A percentile compares a stretch with the other conserved stretches of the same genome.
phyloP scores from a whole-genome alignment of 2,888 invertebrate species.

The Drosophila rellima region DNA sequence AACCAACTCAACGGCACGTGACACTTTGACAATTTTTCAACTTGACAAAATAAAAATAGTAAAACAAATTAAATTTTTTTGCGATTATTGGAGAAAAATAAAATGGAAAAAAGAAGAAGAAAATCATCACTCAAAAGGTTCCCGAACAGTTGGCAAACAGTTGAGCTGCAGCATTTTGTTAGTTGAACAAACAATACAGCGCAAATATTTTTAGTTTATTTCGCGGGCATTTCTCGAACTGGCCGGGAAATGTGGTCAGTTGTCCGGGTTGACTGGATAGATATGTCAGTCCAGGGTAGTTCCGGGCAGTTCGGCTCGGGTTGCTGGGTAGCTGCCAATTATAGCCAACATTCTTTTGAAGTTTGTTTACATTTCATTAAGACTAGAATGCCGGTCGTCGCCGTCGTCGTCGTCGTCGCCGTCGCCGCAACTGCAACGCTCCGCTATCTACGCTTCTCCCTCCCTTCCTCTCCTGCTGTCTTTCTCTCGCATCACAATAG shows the following conservation, averaged over 20 bases:
- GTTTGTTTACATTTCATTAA: constrained; percentile 82
- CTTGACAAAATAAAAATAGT: constrained; percentile 33
- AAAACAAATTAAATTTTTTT: constrained; percentile 67
- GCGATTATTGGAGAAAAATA: constrained; percentile 58
- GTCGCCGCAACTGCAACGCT: constrained; percentile 49
- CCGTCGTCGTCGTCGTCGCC: constrained; percentile 10
- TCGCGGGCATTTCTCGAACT: constrained; percentile 12
- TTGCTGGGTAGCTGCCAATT: constrained; percentile 70
- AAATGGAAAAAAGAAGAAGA: constrained; percentile 29
- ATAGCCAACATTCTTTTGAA: constrained; percentile 80
- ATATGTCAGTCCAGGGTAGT: neutral
- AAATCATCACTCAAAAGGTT: constrained; percentile 65
- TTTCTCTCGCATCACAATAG: constrained; percentile 3
- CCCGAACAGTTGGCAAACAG: neutral
- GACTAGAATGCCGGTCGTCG: constrained; percentile 64
- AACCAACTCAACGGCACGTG: constrained; percentile 61
- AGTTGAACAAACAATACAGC: constrained; percentile 59
- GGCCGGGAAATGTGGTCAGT: constrained; percentile 14
- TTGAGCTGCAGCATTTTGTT: constrained; percentile 17
- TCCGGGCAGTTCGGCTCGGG: neutral
- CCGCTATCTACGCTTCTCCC: neutral
- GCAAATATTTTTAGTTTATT: constrained; percentile 54
- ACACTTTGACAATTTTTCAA: constrained; percentile 74
- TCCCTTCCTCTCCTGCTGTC: neutral
- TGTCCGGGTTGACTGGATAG: constrained; percentile 7